Evolutionary conservation across 1,140 invertebrate species (phyloP).

Genomic region (Ceratosolen fusciceps): DNA sequence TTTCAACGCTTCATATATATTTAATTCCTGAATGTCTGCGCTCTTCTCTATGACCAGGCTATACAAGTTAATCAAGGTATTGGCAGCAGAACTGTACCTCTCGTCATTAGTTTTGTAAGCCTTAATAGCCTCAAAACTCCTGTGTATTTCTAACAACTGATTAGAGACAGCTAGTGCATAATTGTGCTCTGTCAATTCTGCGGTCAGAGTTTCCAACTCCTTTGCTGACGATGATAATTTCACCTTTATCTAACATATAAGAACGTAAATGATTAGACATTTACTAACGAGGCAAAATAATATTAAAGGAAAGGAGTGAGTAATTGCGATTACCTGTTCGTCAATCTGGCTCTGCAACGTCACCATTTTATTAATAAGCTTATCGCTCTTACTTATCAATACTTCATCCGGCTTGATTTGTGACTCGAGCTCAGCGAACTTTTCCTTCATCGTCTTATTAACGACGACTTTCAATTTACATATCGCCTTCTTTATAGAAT

Average conservation of each 20-base stretch:
- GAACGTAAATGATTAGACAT: slow-evolving; percentile 17
- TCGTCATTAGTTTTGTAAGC: slow-evolving; percentile 64
- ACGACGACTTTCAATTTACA: slow-evolving; percentile 73
- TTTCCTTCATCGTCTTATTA: slow-evolving; percentile 71
- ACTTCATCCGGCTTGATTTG: slow-evolving; percentile 71
- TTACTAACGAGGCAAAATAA: too few species aligned
- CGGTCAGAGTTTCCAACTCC: slow-evolving; percentile 72
- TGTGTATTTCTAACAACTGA: slow-evolving; percentile 72
- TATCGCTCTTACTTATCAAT: slow-evolving; percentile 69
- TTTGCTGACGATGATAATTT: slow-evolving; percentile 73
- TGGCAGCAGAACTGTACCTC: slow-evolving; percentile 69
- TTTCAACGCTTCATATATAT: slow-evolving; percentile 67
- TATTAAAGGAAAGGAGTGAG: not conserved
- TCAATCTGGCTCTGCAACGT: slow-evolving; percentile 72
- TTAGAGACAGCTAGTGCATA: slow-evolving; percentile 71
- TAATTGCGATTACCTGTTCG: slow-evolving; percentile 60
- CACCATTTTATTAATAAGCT: slow-evolving; percentile 70
- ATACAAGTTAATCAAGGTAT: slow-evolving; percentile 70
- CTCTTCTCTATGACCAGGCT: slow-evolving; percentile 68
- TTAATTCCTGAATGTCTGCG: slow-evolving; percentile 70
- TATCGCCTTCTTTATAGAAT: slow-evolving; percentile 73
- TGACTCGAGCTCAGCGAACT: slow-evolving; percentile 72
- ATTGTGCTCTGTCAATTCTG: slow-evolving; percentile 71
- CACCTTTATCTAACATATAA: slow-evolving; percentile 70
- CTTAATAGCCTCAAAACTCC: slow-evolving; percentile 70